Evolutionary conservation across 92 coral and sea anemone genomes (phyloP).

Genomic region (Palythoa grandis): DNA sequence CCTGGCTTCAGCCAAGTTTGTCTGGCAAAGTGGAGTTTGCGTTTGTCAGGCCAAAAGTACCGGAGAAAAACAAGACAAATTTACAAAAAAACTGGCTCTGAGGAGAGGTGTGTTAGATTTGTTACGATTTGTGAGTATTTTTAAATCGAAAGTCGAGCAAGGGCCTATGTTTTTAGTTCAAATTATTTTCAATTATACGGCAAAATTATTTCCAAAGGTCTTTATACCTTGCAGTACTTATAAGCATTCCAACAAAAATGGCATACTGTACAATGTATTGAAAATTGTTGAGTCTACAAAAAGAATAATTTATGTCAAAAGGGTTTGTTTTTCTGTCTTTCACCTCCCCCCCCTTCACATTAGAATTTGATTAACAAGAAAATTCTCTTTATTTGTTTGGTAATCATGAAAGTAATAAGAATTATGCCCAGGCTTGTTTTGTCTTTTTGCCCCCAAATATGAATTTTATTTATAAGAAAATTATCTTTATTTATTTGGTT

Average conservation of each 20-base stretch:
- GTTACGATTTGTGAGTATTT: not conserved
- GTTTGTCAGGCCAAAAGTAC: constrained; percentile 24
- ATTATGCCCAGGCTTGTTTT: no score
- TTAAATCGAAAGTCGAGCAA: not conserved
- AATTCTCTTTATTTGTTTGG: no score
- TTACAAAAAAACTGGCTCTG: constrained; percentile 23
- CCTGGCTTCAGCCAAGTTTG: constrained; percentile 54
- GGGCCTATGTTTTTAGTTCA: not conserved
- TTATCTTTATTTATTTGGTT: not conserved
- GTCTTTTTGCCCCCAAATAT: not conserved
- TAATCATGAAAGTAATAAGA: no score
- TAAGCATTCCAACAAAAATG: not conserved
- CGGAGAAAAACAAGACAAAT: not conserved
- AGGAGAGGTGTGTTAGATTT: constrained; percentile 16
- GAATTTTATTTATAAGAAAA: no score
- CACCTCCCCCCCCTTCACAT: no score
- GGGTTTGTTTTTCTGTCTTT: not conserved
- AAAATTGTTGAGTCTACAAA: no score
- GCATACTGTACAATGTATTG: no score
- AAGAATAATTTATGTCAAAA: not conserved
- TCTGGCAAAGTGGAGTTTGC: constrained; percentile 52
- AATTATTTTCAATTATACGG: no score
- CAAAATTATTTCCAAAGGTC: not conserved
- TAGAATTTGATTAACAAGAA: no score
- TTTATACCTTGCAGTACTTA: not conserved